Evolutionary conservation across 2,113 vertebrate species (phyloP).

Genomic region (Sminthopsis crassicaudata): DNA sequence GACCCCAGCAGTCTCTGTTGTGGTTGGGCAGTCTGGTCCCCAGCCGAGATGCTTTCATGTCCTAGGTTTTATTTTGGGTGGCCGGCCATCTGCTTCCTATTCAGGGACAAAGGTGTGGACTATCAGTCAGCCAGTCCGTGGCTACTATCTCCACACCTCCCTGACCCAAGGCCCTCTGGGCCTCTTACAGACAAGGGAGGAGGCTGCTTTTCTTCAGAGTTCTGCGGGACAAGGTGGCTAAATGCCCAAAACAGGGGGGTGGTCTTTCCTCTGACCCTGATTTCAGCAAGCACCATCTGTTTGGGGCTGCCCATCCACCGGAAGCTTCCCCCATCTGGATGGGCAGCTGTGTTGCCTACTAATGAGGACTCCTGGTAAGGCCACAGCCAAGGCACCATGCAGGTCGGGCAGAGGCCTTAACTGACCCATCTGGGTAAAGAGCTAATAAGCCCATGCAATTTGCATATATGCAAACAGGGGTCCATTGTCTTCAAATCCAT

Average conservation of each 20-base stretch:
- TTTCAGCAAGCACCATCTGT: neutral
- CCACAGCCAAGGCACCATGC: rapidly evolving
- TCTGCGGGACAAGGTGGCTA: neutral
- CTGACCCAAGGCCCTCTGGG: neutral
- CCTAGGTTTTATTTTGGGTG: neutral
- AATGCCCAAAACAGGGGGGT: neutral
- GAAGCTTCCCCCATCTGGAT: constrained; percentile 59
- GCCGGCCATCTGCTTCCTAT: neutral
- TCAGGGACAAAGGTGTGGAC: neutral
- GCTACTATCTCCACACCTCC: neutral
- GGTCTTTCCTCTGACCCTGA: neutral
- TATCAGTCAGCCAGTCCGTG: neutral
- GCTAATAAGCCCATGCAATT: constrained; percentile 41
- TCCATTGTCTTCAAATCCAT: constrained; percentile 29
- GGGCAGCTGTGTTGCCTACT: constrained; percentile 41
- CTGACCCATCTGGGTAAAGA: constrained; percentile 52
- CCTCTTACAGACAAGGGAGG: neutral
- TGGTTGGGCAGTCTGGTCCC: neutral
- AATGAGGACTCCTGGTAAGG: neutral
- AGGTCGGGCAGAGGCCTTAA: constrained; percentile 25
- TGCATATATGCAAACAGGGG: constrained; percentile 80
- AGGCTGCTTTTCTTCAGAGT: neutral
- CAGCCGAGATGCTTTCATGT: neutral
- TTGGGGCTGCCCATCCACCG: neutral
- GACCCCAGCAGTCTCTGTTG: neutral